Conservation (phyloP, 2,888 invertebrate genomes). For the Palloptera scutellata region DNA sequence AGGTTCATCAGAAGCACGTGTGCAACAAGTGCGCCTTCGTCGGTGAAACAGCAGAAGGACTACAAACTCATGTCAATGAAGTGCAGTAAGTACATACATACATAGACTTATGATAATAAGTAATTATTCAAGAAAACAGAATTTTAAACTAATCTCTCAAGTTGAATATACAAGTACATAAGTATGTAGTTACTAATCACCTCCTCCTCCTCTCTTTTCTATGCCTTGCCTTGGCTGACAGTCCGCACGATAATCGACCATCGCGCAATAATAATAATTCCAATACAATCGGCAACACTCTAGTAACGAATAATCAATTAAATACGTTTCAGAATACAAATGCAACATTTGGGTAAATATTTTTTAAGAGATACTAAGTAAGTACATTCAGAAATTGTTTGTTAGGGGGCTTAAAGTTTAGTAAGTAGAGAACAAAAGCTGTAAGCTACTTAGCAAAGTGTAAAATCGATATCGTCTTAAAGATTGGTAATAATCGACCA, state of each 20-base stretch:
- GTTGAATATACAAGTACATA: background rate
- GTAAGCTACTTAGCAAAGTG: too few species aligned
- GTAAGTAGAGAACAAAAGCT: too few species aligned
- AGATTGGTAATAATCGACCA: too few species aligned
- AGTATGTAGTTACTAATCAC: conserved; percentile 19
- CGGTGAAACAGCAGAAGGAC: conserved; percentile 82
- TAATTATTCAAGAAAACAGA: too few species aligned
- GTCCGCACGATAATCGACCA: conserved; percentile 62
- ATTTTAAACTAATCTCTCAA: background rate
- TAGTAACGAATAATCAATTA: conserved; percentile 63
- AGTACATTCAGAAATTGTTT: too few species aligned
- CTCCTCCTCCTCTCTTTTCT: conserved; percentile 7
- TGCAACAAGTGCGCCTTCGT: conserved; percentile 89
- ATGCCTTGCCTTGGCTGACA: conserved; percentile 35
- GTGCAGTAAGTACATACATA: conserved; percentile 72
- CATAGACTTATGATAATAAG: background rate
- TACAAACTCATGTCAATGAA: conserved; percentile 80
- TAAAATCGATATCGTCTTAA: too few species aligned
- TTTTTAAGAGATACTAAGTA: background rate
- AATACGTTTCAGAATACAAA: conserved; percentile 63
- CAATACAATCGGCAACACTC: conserved; percentile 63
- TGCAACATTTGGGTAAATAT: conserved; percentile 62
- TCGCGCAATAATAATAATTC: conserved; percentile 54
- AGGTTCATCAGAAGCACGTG: conserved; percentile 90
- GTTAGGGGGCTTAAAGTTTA: too few species aligned